These are phyloP conservation scores for Axis porcinus DNA, from an alignment of 2,113 vertebrate species.

Conservation along the genomic window DNA sequence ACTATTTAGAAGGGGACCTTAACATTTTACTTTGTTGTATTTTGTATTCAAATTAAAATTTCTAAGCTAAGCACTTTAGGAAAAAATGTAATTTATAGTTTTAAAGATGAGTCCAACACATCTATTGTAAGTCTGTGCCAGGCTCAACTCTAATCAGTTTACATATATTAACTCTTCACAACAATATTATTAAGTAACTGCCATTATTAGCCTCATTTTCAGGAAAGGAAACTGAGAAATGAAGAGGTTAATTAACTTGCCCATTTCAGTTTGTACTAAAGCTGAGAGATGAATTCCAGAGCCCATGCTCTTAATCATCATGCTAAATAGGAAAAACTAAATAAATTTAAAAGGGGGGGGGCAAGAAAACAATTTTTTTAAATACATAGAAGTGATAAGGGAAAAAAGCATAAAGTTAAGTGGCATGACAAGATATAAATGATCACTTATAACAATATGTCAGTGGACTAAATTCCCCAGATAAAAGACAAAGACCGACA, in stretches of 20 bases:
- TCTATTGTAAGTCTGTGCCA: background rate
- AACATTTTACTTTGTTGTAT: background rate
- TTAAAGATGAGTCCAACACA: background rate
- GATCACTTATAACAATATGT: background rate
- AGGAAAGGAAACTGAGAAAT: background rate
- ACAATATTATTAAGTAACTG: background rate
- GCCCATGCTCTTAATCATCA: background rate
- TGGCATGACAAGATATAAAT: background rate
- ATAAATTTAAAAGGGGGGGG: background rate
- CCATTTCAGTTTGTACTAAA: background rate
- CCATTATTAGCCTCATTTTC: background rate
- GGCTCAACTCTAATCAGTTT: background rate
- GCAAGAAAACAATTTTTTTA: background rate
- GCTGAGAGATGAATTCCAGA: background rate
- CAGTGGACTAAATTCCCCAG: background rate
- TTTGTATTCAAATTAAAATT: background rate
- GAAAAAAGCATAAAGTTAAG: background rate
- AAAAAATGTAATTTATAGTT: background rate
- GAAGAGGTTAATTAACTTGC: background rate
- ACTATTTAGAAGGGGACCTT: background rate
- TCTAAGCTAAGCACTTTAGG: background rate
- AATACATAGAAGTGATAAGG: background rate
- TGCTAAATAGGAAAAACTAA: background rate
- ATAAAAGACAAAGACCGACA: background rate
- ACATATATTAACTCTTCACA: background rate